Conservation (phyloP, 2,113 vertebrate genomes). For the Trinectes maculatus region DNA sequence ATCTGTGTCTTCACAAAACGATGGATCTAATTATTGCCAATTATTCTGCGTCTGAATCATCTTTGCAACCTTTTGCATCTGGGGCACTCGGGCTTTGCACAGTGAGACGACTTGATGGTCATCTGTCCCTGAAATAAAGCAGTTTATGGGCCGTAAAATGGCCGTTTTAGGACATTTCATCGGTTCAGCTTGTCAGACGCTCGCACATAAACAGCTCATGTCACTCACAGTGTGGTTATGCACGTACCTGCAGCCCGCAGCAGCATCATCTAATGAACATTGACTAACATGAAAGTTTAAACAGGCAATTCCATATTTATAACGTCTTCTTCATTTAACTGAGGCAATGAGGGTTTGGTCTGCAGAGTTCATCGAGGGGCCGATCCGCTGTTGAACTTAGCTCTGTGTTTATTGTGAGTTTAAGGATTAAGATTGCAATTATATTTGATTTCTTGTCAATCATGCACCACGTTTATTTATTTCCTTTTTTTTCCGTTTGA, state of each 20-base stretch:
- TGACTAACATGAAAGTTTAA: no score
- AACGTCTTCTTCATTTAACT: no score
- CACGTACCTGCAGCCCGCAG: neutral
- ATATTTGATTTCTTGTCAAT: neutral
- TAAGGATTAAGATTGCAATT: neutral
- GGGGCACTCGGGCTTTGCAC: neutral
- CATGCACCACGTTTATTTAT: neutral
- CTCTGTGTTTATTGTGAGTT: neutral
- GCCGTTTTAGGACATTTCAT: neutral
- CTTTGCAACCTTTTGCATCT: no score
- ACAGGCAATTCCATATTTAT: no score
- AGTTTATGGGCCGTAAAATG: neutral
- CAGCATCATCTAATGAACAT: no score
- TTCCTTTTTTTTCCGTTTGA: neutral
- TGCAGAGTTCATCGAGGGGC: neutral
- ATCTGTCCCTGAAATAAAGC: conserved; percentile 2
- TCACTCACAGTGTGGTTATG: neutral
- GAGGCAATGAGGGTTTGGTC: no score
- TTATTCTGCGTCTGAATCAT: no score
- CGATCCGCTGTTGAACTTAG: neutral
- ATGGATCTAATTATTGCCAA: conserved; percentile 29
- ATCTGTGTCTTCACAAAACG: conserved; percentile 37
- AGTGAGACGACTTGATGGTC: neutral
- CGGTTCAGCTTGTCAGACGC: conserved; percentile 19
- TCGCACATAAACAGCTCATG: neutral